phyloP scores from a whole-genome alignment of 2,113 vertebrate species.

The Calidris pugnax region DNA sequence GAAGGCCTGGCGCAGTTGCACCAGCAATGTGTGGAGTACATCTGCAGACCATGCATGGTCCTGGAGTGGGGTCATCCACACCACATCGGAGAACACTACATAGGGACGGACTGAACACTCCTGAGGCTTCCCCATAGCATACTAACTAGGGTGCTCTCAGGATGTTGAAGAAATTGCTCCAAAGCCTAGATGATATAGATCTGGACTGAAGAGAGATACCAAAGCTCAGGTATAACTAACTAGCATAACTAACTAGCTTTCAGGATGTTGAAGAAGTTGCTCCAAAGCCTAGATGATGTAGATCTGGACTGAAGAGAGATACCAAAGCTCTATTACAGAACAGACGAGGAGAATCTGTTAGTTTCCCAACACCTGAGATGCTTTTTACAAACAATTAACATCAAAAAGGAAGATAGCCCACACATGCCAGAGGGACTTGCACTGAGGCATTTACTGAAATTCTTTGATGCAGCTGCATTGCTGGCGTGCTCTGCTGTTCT shows the following conservation, averaged over 20 bases:
- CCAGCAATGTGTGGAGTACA: neutral
- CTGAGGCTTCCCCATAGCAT: neutral
- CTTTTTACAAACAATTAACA: neutral
- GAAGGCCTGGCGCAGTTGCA: neutral
- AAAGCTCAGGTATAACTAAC: too few relatives aligned
- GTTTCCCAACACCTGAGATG: neutral
- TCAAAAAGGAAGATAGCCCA: neutral
- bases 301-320: neutral
- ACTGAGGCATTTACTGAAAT: neutral
- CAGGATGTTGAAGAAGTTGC: neutral
- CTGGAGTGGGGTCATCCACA: neutral
- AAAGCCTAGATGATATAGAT: neutral
- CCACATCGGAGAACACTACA: neutral
- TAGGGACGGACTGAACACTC: fast-evolving
- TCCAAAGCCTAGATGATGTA: neutral
- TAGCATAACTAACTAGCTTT: neutral
- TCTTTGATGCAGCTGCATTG: neutral
- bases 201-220: too few relatives aligned
- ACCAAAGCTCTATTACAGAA: neutral
- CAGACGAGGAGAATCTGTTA: neutral
- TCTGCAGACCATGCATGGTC: fast-evolving
- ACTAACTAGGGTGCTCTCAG: neutral
- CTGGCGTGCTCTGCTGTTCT: neutral
- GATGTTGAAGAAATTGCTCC: neutral
- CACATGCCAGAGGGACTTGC: neutral